phyloP scores from a whole-genome alignment of 2,888 invertebrate species.

The Tenthredo mesomela region DNA sequence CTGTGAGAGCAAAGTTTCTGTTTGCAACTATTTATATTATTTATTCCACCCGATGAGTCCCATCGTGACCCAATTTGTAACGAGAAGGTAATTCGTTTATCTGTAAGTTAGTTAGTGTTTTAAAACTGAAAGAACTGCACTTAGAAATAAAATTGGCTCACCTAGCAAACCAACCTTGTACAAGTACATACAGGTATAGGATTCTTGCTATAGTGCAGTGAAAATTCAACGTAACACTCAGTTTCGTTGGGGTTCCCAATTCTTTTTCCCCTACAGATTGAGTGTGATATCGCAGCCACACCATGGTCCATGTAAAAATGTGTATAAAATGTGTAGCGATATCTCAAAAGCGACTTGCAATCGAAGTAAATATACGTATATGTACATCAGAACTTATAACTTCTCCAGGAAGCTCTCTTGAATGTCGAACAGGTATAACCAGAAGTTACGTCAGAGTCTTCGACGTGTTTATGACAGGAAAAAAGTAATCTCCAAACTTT shows the following conservation, averaged over 20 bases:
- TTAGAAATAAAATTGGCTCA: not conserved
- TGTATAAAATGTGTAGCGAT: not conserved
- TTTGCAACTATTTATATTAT: not conserved
- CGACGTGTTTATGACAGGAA: not conserved
- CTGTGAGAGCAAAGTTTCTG: not conserved
- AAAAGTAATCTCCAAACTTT: not conserved
- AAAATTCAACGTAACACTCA: not conserved
- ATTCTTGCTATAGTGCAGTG: not conserved
- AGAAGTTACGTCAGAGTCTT: not conserved
- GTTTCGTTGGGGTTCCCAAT: not conserved
- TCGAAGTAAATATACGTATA: not conserved
- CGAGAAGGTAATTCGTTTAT: not conserved
- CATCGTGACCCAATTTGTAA: not conserved
- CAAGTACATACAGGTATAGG: not conserved
- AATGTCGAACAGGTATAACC: not conserved
- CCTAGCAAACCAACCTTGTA: not conserved
- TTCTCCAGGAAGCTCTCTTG: not conserved
- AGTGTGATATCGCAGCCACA: too few species aligned
- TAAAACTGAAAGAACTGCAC: not conserved
- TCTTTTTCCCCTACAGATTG: not conserved
- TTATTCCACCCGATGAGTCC: not conserved
- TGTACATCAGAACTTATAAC: not conserved
- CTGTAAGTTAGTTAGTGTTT: not conserved
- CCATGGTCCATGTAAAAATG: not conserved
- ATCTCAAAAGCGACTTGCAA: not conserved